Evolutionary conservation across 2,888 invertebrate genomes (phyloP).

Genomic region (Chromoteleia sp.): DNA sequence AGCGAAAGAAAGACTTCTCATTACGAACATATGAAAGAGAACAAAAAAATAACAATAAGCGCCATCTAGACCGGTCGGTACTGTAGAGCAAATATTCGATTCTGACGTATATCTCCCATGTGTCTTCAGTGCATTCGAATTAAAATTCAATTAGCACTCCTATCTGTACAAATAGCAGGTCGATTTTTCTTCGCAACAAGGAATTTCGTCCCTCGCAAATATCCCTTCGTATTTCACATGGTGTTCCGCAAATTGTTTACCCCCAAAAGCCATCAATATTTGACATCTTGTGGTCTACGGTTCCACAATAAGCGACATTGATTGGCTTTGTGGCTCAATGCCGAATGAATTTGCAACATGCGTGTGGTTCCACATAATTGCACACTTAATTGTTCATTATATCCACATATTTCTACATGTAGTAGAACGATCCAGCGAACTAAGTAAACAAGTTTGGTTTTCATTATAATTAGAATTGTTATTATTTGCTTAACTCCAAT

Average conservation of each 20-base stretch:
- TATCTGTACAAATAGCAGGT: background rate
- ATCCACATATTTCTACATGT: constrained; percentile 58
- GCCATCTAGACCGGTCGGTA: no score
- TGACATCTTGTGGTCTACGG: constrained; percentile 66
- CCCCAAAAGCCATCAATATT: constrained; percentile 59
- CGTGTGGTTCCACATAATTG: constrained; percentile 80
- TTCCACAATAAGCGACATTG: constrained; percentile 76
- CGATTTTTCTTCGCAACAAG: background rate
- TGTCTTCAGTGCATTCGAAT: no score
- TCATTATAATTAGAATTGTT: constrained; percentile 23
- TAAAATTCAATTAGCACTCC: no score
- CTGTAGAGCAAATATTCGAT: no score
- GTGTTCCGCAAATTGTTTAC: constrained; percentile 47
- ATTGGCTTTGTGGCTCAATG: constrained; percentile 79
- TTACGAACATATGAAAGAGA: no score
- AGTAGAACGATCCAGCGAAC: constrained; percentile 4
- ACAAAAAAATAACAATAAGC: no score
- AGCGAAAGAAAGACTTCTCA: no score
- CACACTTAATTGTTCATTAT: constrained; percentile 80
- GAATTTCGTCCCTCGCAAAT: background rate
- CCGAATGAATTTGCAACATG: constrained; percentile 78
- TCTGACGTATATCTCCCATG: no score
- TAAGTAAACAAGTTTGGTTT: constrained; percentile 35
- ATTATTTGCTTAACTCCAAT: constrained; percentile 10
- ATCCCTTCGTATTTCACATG: constrained; percentile 7